Percentiles rank a stretch among this genome's conserved stretches.
phyloP scores from a whole-genome alignment of 2,888 invertebrate species.

The Pristionchus mayeri region DNA sequence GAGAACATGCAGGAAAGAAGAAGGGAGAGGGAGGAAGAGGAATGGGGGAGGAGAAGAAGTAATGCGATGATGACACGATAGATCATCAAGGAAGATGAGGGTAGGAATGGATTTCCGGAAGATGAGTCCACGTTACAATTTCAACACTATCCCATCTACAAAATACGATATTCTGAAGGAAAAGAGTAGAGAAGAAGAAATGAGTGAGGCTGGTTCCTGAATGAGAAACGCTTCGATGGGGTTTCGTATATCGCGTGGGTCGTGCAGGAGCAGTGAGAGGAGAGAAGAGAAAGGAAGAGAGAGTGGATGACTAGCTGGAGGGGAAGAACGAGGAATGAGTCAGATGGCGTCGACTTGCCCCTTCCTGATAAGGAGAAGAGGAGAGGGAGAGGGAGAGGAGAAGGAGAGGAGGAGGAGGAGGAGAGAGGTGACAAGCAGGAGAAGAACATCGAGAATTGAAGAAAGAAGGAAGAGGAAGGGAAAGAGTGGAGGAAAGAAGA shows the following conservation, averaged over 20 bases:
- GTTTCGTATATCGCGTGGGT: too few relatives aligned
- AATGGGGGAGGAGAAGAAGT: constrained; percentile 18
- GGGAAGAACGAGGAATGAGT: constrained; percentile 15
- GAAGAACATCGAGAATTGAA: background rate
- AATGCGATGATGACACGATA: constrained; percentile 23
- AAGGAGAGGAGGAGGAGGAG: background rate
- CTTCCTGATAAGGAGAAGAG: constrained; percentile 6
- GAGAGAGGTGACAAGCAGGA: background rate
- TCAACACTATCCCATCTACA: too few relatives aligned
- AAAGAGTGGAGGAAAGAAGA: background rate
- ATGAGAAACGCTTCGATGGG: too few relatives aligned
- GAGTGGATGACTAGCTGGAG: background rate
- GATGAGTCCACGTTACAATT: too few relatives aligned
- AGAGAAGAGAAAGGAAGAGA: background rate
- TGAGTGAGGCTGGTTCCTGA: background rate
- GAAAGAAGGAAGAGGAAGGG: background rate
- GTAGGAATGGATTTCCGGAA: background rate
- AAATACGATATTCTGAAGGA: background rate
- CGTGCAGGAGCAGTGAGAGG: background rate
- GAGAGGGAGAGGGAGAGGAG: background rate
- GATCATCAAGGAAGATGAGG: background rate
- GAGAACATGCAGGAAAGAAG: constrained; percentile 27
- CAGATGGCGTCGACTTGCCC: background rate
- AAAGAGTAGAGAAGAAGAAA: background rate
- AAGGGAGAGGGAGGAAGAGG: constrained; percentile 51